Percentiles rank a stretch among this genome's conserved stretches.
Conservation (phyloP, 2,113 vertebrate genomes). For the Microcebus tavaratra region DNA sequence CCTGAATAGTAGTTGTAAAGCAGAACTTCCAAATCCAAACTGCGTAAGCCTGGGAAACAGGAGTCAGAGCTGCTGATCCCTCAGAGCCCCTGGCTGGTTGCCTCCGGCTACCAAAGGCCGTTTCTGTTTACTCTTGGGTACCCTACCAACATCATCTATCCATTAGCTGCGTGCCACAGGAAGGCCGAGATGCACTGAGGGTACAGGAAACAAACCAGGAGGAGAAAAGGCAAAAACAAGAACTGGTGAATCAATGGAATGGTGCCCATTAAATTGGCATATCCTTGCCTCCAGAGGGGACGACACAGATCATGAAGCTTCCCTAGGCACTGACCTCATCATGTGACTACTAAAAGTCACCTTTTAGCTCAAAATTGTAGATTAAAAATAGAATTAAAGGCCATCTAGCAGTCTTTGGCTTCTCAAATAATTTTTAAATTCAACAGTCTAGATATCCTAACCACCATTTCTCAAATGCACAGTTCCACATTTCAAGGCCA, state of each 20-base stretch:
- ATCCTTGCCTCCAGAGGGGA: background rate
- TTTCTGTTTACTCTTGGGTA: background rate
- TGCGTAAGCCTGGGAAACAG: background rate
- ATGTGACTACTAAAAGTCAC: background rate
- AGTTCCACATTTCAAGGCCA: background rate
- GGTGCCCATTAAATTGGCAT: background rate
- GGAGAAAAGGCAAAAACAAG: background rate
- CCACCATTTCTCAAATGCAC: background rate
- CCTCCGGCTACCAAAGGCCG: background rate
- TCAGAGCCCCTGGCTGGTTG: background rate
- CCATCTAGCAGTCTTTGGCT: background rate
- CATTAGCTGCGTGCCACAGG: background rate
- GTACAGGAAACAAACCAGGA: background rate
- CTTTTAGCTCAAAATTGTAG: background rate
- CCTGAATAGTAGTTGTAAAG: background rate
- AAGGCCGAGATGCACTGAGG: background rate
- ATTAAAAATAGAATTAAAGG: constrained; percentile 25
- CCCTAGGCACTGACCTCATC: background rate
- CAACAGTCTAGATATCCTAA: background rate
- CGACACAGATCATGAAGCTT: no score
- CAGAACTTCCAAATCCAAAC: background rate
- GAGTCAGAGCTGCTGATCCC: background rate
- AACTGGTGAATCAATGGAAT: fast-evolving
- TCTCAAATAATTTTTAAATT: background rate
- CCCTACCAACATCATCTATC: background rate